Percentiles rank a stretch among this genome's conserved stretches.
Evolutionary conservation across 1,140 invertebrate species (phyloP).

Genomic region (Caenorhabditis briggsae): DNA sequence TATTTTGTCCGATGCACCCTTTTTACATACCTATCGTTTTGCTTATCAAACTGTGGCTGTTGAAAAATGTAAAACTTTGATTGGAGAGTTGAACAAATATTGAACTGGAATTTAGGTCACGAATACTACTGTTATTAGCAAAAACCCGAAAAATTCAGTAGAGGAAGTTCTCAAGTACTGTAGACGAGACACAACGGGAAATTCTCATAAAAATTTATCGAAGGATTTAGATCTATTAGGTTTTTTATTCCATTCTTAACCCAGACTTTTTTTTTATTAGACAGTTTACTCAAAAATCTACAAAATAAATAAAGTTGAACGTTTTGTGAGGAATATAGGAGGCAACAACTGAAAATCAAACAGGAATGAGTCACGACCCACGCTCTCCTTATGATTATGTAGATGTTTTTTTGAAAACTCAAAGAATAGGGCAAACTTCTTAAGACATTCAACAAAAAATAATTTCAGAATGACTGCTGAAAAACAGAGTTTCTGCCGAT

Average conservation of each 20-base stretch:
- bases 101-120: background rate
- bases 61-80: background rate
- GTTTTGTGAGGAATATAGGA: background rate
- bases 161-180: no score
- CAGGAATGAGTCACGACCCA: conserved; percentile 24
- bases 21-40: conserved; percentile 6
- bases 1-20: conserved; percentile 34
- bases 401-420: background rate
- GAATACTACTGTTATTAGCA: background rate
- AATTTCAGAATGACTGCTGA: conserved; percentile 39
- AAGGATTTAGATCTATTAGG: no score
- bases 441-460: background rate
- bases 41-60: conserved; percentile 18
- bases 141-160: background rate
- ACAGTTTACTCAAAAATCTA: background rate
- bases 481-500: conserved; percentile 9
- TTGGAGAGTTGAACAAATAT: conserved; percentile 25
- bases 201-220: no score
- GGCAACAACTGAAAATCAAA: conserved; percentile 13
- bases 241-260: no score
- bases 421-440: background rate
- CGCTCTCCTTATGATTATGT: conserved; percentile 6
- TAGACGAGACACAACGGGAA: no score
- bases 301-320: background rate
- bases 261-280: no score